phyloP scores from a whole-genome alignment of 2,113 vertebrate genomes.

The Vidua macroura region DNA sequence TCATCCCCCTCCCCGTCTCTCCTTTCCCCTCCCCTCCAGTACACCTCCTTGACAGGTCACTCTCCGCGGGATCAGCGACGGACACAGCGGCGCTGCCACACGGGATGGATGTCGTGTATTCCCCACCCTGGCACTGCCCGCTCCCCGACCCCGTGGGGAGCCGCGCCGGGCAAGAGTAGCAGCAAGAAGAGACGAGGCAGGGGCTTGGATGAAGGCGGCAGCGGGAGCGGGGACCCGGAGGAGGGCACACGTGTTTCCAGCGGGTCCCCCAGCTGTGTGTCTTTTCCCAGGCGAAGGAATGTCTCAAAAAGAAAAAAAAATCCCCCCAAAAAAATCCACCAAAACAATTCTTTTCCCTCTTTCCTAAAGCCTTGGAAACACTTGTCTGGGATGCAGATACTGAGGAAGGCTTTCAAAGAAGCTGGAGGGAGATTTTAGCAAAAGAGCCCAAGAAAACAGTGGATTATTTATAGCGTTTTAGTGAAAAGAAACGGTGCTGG shows the following conservation, averaged over 20 bases:
- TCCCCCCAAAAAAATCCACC: rapidly evolving
- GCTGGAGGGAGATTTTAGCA: background rate
- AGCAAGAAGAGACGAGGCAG: background rate
- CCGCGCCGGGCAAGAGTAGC: background rate
- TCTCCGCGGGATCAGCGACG: background rate
- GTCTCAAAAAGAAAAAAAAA: background rate
- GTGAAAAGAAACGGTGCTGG: background rate
- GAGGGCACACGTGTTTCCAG: background rate
- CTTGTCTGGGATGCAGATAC: background rate
- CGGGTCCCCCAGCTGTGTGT: background rate
- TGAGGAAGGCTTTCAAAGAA: background rate
- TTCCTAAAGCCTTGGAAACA: background rate
- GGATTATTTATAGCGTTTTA: background rate
- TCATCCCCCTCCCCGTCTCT: background rate
- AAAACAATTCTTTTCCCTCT: background rate
- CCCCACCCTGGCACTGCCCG: background rate
- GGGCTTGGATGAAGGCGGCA: background rate
- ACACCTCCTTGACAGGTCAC: background rate
- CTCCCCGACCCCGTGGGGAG: background rate
- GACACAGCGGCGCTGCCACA: background rate
- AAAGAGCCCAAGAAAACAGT: background rate
- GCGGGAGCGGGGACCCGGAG: background rate
- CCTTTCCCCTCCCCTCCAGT: background rate
- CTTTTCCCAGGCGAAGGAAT: background rate
- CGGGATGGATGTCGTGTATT: background rate